A percentile compares a stretch with the other conserved stretches of the same genome.
phyloP scores from a whole-genome alignment of 2,888 invertebrate species.

The Drosophila imparisetae region DNA sequence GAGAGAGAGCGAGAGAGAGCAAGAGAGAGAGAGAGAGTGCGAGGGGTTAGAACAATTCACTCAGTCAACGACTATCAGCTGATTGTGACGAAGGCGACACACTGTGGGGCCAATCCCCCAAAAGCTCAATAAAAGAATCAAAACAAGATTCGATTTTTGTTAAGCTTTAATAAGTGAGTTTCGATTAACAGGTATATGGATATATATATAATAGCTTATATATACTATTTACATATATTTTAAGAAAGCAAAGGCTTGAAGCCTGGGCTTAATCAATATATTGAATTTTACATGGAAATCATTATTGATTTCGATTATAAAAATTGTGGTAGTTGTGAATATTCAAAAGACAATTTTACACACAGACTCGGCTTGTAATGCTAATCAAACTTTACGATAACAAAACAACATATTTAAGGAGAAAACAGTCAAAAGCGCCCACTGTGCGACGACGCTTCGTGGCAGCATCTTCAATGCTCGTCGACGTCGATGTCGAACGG shows the following conservation, averaged over 20 bases:
- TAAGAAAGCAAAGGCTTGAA: neutral
- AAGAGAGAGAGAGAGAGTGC: neutral
- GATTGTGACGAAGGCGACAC: conserved; percentile 8
- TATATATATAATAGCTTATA: neutral
- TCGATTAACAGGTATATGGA: neutral
- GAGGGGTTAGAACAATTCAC: neutral
- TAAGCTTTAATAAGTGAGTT: neutral
- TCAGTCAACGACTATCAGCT: conserved; percentile 10
- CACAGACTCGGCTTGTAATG: neutral
- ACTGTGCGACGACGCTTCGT: conserved; percentile 18
- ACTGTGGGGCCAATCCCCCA: conserved; percentile 5
- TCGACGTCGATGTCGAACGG: conserved; percentile 2
- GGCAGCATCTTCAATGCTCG: conserved; percentile 26
- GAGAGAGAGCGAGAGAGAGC: neutral
- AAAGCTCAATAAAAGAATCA: neutral
- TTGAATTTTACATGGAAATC: neutral
- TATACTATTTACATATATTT: neutral
- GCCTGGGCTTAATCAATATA: neutral
- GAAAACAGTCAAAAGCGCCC: neutral
- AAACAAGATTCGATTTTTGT: neutral
- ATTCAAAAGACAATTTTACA: neutral
- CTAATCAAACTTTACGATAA: too few species aligned
- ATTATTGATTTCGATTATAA: neutral
- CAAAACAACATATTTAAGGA: neutral
- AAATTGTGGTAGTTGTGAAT: neutral